These are phyloP conservation scores for Herpetotheres cachinnans DNA, from an alignment of 2,113 vertebrate genomes.

Conservation along the genomic window DNA sequence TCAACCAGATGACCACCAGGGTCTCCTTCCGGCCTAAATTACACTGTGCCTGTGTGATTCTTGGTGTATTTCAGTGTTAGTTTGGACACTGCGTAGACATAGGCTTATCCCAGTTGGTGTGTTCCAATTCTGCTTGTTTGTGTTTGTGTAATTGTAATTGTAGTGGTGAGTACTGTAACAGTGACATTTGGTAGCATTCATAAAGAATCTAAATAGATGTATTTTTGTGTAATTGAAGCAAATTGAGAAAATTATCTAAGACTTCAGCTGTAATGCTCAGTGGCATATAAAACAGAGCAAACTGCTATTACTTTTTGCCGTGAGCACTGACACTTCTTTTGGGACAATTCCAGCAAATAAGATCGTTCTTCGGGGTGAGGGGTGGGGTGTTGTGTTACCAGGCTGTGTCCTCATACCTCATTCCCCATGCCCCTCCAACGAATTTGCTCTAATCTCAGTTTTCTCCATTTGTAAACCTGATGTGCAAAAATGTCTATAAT, in stretches of 20 bases:
- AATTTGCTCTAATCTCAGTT: background rate
- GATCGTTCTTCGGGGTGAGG: background rate
- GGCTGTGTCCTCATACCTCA: background rate
- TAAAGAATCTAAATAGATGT: background rate
- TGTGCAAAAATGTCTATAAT: background rate
- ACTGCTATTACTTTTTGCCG: background rate
- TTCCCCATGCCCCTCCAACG: background rate
- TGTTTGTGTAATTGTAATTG: background rate
- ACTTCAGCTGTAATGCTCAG: background rate
- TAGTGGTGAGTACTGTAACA: background rate
- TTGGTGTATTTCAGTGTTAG: background rate
- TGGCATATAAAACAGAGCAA: background rate
- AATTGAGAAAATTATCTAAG: background rate
- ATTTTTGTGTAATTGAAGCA: background rate
- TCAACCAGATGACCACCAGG: background rate
- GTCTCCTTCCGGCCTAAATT: background rate
- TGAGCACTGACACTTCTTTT: background rate
- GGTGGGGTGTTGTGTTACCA: background rate
- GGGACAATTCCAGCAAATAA: background rate
- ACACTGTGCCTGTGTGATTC: background rate
- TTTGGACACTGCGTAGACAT: background rate
- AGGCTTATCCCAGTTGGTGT: accelerated
- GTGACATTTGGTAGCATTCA: background rate
- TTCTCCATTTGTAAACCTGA: background rate
- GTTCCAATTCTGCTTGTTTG: background rate